Evolutionary conservation across 1,140 invertebrate species (phyloP).

Genomic region (Agrilus planipennis): DNA sequence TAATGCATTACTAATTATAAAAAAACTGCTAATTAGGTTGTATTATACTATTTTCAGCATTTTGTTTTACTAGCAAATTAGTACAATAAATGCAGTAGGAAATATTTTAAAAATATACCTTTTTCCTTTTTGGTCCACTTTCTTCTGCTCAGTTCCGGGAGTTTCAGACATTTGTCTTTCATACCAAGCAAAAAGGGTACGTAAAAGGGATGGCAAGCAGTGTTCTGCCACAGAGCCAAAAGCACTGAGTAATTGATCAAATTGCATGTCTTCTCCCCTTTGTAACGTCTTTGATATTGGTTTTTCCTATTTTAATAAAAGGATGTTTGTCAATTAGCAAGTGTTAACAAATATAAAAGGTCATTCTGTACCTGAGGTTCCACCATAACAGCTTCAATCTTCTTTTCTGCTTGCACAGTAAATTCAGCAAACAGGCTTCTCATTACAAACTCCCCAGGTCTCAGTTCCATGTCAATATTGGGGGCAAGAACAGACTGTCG

Average conservation of each 20-base stretch:
- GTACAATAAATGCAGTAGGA: too few species aligned
- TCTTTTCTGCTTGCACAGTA: slow-evolving; percentile 82
- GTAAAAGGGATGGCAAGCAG: slow-evolving; percentile 88
- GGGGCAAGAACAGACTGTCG: slow-evolving; percentile 42
- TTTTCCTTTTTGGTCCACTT: slow-evolving; percentile 58
- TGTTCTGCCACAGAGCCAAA: slow-evolving; percentile 93
- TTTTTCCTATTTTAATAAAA: slow-evolving; percentile 51
- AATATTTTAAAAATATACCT: slow-evolving; percentile 36
- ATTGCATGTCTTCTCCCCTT: slow-evolving; percentile 85
- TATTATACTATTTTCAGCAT: too few species aligned
- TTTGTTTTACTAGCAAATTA: too few species aligned
- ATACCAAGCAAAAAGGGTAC: slow-evolving; percentile 94
- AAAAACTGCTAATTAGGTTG: too few species aligned
- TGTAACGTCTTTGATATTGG: slow-evolving; percentile 86
- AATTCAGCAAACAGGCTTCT: slow-evolving; percentile 89
- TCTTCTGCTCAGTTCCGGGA: slow-evolving; percentile 39
- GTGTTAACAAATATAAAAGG: background rate
- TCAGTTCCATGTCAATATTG: slow-evolving; percentile 48
- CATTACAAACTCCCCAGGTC: slow-evolving; percentile 92
- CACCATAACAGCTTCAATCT: slow-evolving; percentile 88
- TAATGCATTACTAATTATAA: too few species aligned
- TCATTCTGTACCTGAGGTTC: slow-evolving; percentile 59
- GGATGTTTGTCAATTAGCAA: background rate
- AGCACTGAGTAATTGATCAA: slow-evolving; percentile 89
- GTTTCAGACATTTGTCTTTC: slow-evolving; percentile 71